These are phyloP conservation scores for Calidris pugnax DNA, from an alignment of 2,113 vertebrate species.

Conservation along the genomic window DNA sequence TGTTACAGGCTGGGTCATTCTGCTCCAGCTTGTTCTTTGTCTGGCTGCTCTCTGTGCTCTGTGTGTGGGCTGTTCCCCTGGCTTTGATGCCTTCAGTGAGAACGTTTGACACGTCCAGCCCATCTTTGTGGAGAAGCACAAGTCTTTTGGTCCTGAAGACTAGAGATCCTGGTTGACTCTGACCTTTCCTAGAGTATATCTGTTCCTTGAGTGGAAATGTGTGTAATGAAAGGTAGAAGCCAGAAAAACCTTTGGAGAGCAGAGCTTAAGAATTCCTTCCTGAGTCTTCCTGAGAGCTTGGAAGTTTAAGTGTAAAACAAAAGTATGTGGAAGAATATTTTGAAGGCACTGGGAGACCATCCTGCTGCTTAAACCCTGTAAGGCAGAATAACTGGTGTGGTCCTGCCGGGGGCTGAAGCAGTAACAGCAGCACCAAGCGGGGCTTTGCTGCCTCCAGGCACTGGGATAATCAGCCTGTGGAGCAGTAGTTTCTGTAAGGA, in stretches of 20 bases:
- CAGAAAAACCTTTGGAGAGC: not conserved
- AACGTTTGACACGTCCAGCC: not conserved
- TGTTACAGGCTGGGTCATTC: not conserved
- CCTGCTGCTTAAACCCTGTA: not conserved
- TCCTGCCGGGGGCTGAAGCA: not conserved
- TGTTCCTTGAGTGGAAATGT: not conserved
- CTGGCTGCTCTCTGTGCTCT: not conserved
- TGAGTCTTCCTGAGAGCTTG: not conserved
- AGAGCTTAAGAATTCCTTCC: not conserved
- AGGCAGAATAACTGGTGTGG: not conserved
- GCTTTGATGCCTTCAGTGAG: not conserved
- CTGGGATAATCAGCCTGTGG: not conserved
- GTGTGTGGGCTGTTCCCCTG: not conserved
- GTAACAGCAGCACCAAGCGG: not conserved
- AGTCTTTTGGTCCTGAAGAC: not conserved
- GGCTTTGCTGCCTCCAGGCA: not conserved
- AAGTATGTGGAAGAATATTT: not conserved
- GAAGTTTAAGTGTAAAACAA: not conserved
- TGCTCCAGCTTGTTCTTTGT: not conserved
- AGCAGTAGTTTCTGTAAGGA: not conserved
- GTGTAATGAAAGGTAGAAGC: not conserved
- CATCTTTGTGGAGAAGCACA: not conserved
- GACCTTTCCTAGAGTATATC: too few relatives aligned
- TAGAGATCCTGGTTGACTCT: not conserved
- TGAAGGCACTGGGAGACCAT: not conserved